Evolutionary conservation across 2,113 vertebrate genomes (phyloP), one percentile per base, ranked within the genome.

Genomic region (Coreoperca whiteheadi): DNA sequence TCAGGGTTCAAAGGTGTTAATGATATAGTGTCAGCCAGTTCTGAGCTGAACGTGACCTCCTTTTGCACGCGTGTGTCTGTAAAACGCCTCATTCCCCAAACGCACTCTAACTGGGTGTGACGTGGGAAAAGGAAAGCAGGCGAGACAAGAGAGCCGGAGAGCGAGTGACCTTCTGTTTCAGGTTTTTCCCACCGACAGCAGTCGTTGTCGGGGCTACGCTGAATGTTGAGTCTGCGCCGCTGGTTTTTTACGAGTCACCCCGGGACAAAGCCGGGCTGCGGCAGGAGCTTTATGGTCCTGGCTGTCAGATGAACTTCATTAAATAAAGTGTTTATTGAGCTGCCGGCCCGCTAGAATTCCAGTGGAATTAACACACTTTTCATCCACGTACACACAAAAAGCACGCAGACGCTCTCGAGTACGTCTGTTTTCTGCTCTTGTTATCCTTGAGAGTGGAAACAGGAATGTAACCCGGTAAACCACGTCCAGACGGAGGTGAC

Each of bases 311-410:
- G 8, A 53, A 83, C 81, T 91, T 90, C 88, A 92, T 84, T 93
- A 92, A 84, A 82, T 80, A 39, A 87, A 83, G 73, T 85, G 83
- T 91, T 88, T 87, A 72, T 68, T 74, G 77, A 87, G 87, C 85
- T 68, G 83, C 57, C 20, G 34, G 32, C 64, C 64, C 53, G 46
- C 41, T 46, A 54, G 75, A 56, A 61, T 56, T 68, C 70, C 53
- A 16, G 63, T n/a, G 56, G 75, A 81, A 77, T 81, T 51, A 83
- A 87, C 63, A 77, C 74, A 81, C 66, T 87, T 43, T 46, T 53
- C 57, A 43, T 57, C 23, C 56, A 63, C 18, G 12, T 21, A 37
- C 56, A 43, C 43, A 39, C 72, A 51, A n/a, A 60, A 25, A 53
- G 60, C 59, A 60, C 74, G 51, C 60, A 56, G 11, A 60, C 21